These are phyloP conservation scores for Elaphurus davidianus DNA, from an alignment of 2,113 vertebrate genomes.

Conservation along the genomic window DNA sequence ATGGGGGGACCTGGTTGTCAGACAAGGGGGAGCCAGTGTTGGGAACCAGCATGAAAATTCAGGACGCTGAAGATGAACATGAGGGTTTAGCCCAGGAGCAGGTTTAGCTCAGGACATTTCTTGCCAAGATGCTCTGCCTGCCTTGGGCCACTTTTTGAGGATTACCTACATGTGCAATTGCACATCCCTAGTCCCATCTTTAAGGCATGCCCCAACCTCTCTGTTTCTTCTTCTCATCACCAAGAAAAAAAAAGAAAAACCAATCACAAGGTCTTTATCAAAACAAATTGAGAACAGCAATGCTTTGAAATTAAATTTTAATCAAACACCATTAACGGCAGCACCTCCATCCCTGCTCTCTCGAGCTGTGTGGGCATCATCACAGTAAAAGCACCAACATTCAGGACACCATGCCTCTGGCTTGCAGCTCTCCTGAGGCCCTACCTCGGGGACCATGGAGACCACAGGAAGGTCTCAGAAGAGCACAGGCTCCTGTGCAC, in stretches of 20 bases:
- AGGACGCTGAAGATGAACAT: background rate
- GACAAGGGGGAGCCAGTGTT: background rate
- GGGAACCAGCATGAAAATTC: background rate
- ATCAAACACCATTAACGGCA: slow-evolving; percentile 47
- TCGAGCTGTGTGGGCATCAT: background rate
- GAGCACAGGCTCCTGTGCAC: background rate
- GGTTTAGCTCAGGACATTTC: no score
- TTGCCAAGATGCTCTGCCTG: background rate
- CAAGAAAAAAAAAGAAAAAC: background rate
- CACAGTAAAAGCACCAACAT: background rate
- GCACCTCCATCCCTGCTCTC: slow-evolving; percentile 2
- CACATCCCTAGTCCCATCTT: background rate
- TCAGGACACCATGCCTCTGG: background rate
- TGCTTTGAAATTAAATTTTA: slow-evolving; percentile 55
- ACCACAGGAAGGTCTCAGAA: background rate
- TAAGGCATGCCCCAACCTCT: background rate
- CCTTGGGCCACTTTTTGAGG: background rate
- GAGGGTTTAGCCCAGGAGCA: background rate
- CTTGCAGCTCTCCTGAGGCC: background rate
- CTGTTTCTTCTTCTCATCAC: background rate
- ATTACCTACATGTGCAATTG: background rate
- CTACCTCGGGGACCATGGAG: background rate
- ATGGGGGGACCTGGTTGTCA: background rate
- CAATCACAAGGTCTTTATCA: background rate
- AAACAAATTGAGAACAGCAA: background rate